Evolutionary conservation across 1,140 invertebrate species (phyloP), one percentile per base, ranked within the genome.

Genomic region (Acromyrmex echinatior): DNA sequence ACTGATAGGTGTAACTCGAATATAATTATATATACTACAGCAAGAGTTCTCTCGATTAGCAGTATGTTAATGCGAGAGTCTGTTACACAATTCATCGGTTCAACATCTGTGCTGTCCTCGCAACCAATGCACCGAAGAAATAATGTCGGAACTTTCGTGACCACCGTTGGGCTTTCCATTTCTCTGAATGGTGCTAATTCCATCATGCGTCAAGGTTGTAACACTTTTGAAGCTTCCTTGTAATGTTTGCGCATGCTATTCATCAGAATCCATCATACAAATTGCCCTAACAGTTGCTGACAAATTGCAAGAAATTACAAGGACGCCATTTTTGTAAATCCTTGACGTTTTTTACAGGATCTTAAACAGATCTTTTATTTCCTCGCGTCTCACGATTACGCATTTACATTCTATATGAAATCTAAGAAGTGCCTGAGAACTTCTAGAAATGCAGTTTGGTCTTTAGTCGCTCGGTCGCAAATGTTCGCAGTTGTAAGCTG

Each of bases 31-130:
- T 58, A 56, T 51, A 87, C 87, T 90, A 66, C 68, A 82, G 90
- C 88, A 90, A 90, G 81, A 91, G 28, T 53, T 89, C 86, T 71
- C 31, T 53, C 87, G 77, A 91, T 93, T 94, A 93, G 91, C 91
- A 60, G 56, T 65, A 84, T 68, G 91, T 91, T 92, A 90, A 92
- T 93, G 88, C 78, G 76, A n/a, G 39, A 66, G 81, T 65, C 82
- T 65, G 78, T 92, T 92, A 71, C 84, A 86, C 87, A 92, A 91
- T 91, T 87, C 35, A 35, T 77, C 74, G 74, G 65, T 66, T 85
- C 53, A 21, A 12, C 21, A 45, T 18, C 51, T 28, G 49, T 58
- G 1, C 28, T n/a, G 76, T 84, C 58, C 35, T 35, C 39, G 39
- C 66, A 51, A 14, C 4, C 16, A 68, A 74, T 71, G 39, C 39